Evolutionary conservation across 92 coral and sea anemone species (phyloP), one percentile per base, ranked within the genome.

Genomic region (Zoanthus sociatus): DNA sequence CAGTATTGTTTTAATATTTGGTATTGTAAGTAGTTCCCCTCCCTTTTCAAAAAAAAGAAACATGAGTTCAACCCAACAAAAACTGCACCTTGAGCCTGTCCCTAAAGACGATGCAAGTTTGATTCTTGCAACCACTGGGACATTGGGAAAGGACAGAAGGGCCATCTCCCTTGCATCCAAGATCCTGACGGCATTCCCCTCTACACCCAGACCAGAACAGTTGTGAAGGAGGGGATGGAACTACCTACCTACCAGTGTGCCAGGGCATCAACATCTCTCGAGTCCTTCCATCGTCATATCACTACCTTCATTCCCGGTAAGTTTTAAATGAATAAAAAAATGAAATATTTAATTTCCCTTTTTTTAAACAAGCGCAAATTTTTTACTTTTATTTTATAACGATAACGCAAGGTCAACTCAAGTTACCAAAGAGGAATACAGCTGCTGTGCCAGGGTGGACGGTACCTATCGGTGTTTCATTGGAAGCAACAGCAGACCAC

Each of bases 131-230:
- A 26, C 26, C 26, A 26, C 17, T 88, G 89, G 92, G 42, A 82
- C 74, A 91, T 91, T 17, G 91, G 94, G 93, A 77, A 87, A 63
- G 20, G 79, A 3, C 97, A 89, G 67, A 61, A 81, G 64, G 69
- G 70, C 16, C 93, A 92, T 77, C 69, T 94, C 45, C 76, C 82
- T 7, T 91, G 94, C 73, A 18, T 94, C 16, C 96, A 94, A 76
- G 94, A 91, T 69, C 93, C 96, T 0, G 92, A 84, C 3, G 94
- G 81, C 37, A 85, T 94, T 7, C 91, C 88, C 64, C 83, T 94
- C 66, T 92, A 94, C 81, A 88, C 66, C 4, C 88, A 86, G 78
- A 88, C 87, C 3, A 89, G 93, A 16, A 70, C 89, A 6, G 15
- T 69, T 10, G 71, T 91, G 77, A 91, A 91, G 82, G 91, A 87